phyloP scores from a whole-genome alignment of 2,113 vertebrate genomes.

The Morone chrysops region DNA sequence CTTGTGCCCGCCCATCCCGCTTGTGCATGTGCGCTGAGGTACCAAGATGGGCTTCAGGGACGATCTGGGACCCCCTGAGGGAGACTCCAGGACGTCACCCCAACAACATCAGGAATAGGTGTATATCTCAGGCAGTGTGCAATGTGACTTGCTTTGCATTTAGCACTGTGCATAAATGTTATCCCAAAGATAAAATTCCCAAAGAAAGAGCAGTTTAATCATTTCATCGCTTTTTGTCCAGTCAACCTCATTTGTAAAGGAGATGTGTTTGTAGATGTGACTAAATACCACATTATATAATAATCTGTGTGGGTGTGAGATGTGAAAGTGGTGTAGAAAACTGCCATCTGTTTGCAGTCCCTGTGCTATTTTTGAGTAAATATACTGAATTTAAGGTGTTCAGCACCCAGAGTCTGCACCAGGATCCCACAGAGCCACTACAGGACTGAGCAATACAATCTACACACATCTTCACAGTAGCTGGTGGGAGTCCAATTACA shows the following conservation, averaged over 20 bases:
- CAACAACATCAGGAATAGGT: not conserved
- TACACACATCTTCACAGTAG: not conserved
- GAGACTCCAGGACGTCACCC: not conserved
- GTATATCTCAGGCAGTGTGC: too few relatives aligned
- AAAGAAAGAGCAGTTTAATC: not conserved
- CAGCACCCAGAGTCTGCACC: too few relatives aligned
- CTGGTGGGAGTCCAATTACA: too few relatives aligned
- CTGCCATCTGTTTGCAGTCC: constrained; percentile 27
- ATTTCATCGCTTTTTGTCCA: not conserved
- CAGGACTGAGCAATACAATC: too few relatives aligned
- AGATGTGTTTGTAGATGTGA: not conserved
- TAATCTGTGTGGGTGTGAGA: constrained; percentile 12
- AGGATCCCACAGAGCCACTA: not conserved
- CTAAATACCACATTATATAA: not conserved
- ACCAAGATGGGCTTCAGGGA: constrained; percentile 9
- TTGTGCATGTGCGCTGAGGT: not conserved
- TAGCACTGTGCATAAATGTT: too few relatives aligned
- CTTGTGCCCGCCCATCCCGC: constrained; percentile 59
- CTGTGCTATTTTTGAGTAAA: not conserved
- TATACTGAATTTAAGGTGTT: not conserved
- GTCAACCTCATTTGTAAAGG: not conserved
- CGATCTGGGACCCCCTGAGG: not conserved
- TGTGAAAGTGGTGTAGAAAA: not conserved
- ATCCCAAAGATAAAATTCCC: not conserved
- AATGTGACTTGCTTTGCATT: too few relatives aligned